Evolutionary conservation across 1,140 invertebrate species (phyloP).

Genomic region (Penaeus japonicus): DNA sequence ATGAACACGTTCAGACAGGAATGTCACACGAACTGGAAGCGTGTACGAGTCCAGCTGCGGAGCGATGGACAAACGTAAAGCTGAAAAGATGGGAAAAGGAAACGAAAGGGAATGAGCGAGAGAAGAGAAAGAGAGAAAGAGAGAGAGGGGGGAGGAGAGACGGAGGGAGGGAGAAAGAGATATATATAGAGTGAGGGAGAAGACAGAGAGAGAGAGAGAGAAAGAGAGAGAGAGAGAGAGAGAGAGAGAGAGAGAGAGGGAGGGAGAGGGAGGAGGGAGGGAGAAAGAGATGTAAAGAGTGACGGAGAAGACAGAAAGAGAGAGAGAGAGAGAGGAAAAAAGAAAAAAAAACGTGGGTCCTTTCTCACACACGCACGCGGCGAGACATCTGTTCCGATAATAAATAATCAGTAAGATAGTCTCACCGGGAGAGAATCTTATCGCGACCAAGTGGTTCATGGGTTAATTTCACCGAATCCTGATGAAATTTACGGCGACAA

Average conservation of each 20-base stretch:
- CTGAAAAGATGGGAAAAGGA: constrained; percentile 42
- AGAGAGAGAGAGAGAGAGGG: background rate
- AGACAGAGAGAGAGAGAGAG: background rate
- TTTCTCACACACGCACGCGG: constrained; percentile 21
- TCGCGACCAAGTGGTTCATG: constrained; percentile 49
- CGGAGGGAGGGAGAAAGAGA: background rate
- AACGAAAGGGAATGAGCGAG: constrained; percentile 24
- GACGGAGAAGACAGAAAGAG: background rate
- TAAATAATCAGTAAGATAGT: constrained; percentile 45
- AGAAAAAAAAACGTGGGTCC: background rate
- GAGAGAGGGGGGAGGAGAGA: background rate
- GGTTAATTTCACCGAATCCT: constrained; percentile 50
- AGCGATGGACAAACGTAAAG: constrained; percentile 25
- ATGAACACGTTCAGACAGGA: constrained; percentile 22
- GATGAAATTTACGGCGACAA: constrained; percentile 22
- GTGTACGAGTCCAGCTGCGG: constrained; percentile 47
- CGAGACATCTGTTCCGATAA: constrained; percentile 31
- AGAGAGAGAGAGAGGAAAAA: background rate
- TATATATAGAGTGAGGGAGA: background rate
- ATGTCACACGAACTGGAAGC: constrained; percentile 53
- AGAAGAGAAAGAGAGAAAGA: background rate
- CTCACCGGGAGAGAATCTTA: constrained; percentile 32
- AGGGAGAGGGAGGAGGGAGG: background rate
- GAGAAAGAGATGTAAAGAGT: too few species aligned
- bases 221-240: background rate